Base-by-base conservation (phyloP, 2,888 invertebrate species). In the Cremastobaeus sp. region DNA sequence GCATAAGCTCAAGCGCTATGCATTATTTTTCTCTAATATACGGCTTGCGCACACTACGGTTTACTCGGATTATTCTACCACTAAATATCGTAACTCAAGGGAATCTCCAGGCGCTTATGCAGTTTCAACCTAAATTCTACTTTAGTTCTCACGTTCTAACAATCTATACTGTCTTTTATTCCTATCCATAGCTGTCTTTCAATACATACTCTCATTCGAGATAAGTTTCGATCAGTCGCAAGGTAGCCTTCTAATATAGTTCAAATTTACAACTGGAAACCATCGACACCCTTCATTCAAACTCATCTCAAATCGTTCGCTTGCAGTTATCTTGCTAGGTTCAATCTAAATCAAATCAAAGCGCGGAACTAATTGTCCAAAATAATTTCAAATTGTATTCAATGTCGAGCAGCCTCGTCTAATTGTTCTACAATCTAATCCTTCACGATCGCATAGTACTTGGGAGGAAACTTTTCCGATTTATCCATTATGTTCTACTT, bases 371-470 rank as follows among this genome's bases (percentile, higher is more conserved):
- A 74, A 55, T 37, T 55, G 15, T 37, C 48, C 45, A 43, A 52
- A 54, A 32, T 18, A 71, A 59, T 32, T 37, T n/a, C 35, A 55
- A 54, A 65, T 71, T 52, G 3, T 54, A 71, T 32, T 69, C 47
- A 65, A 72, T 70, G 74, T 77, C 77, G 77, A 77, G 77, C 74
- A 77, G 77, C 77, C 60, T 74, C 50, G 25, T 68, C 70, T 75
- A 71, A 57, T 57, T 39, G 1, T 28, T 55, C 52, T 64, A 71
- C 57, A 43, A 45, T n/a, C n/a, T n/a, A n/a, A n/a, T 60, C n/a
- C 18, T 48, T 32, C 48, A 70, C 70, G 74, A 74, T 74, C 74
- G 74, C 74, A 74, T 74, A 74, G 70, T 74, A 74, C 74, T 74
- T 74, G 55, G n/a, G n/a, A n/a, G n/a, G n/a, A n/a, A n/a, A n/a